Conservation (phyloP, 2,797 vertebrate genomes). For the Myotis findleyi region DNA sequence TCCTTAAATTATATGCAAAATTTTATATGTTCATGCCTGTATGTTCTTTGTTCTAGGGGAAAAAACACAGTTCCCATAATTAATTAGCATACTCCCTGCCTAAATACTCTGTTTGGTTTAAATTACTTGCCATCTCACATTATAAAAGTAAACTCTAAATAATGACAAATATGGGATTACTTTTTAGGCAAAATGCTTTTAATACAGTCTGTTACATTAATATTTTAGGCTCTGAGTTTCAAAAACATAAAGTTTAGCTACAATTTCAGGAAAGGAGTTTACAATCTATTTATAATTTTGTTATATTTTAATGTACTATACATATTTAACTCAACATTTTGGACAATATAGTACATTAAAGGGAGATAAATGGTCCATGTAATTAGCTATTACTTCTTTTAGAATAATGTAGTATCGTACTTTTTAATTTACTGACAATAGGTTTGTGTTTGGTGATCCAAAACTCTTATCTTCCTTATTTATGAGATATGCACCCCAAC, state of each 20-base stretch:
- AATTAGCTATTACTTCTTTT: background rate
- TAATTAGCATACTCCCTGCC: background rate
- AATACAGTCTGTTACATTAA: background rate
- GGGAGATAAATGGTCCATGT: background rate
- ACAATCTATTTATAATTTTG: background rate
- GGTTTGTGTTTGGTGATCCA: background rate
- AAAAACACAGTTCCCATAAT: background rate
- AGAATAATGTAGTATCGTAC: background rate
- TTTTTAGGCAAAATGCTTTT: background rate
- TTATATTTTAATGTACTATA: background rate
- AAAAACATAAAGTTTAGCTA: background rate
- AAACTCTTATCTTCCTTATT: background rate
- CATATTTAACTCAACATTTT: background rate
- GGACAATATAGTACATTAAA: background rate
- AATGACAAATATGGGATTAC: background rate
- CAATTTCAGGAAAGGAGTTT: background rate
- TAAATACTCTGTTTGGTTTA: background rate
- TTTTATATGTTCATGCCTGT: background rate
- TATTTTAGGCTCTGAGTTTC: background rate
- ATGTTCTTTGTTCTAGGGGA: background rate
- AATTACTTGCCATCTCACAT: background rate
- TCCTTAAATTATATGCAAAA: background rate
- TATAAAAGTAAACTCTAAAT: background rate
- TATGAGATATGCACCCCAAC: background rate
- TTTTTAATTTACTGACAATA: background rate